Evolutionary conservation across 1,140 invertebrate species (phyloP), one percentile per base, ranked within the genome.

Genomic region (Cotesia chilonis): DNA sequence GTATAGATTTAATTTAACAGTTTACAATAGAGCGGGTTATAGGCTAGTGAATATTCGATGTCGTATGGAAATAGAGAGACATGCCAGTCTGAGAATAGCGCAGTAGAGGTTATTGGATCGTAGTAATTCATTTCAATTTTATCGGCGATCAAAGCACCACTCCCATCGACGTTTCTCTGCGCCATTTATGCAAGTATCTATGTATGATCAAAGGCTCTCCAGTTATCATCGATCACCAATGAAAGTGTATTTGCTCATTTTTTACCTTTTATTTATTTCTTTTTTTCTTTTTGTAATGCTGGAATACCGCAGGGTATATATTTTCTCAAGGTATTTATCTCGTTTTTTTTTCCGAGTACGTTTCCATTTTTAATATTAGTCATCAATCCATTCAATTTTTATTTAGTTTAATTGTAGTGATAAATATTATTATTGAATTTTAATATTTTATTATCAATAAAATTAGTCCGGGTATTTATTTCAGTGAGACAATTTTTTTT

Each of bases 121-220:
- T 28, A n/a, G 47, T 66, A 66, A 66, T 66, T 66, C 47, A 66
- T 66, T 66, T 10, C n/a, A 66, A 66, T 66, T 66, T 66, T 66
- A 66, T 66, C n/a, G 41, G 4, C n/a, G 38, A n/a, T 66, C 37
- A 47, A 66, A 52, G 41, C 7, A 17, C 64, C 64, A 66, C 64
- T 52, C 64, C 64, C 64, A 52, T 64, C 41, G 20, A 52, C 47
- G 52, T n/a, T 54, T 54, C 6, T 66, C n/a, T 7, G 38, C n/a
- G 4, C 10, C 59, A 35, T 38, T 14, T 64, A 64, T 64, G 35
- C 14, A 64, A 28, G 37, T 41, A 55, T 55, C 4, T 55, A 37
- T 17, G 14, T 55, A 37, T 17, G 61, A 64, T 51, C 41, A 52
- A 35, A 54, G 14, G 14, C 17, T 66, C 38, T 52, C 14, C n/a